These are phyloP conservation scores for Megaceryle maxima DNA, from an alignment of 2,113 vertebrate species.

Conservation along the genomic window DNA sequence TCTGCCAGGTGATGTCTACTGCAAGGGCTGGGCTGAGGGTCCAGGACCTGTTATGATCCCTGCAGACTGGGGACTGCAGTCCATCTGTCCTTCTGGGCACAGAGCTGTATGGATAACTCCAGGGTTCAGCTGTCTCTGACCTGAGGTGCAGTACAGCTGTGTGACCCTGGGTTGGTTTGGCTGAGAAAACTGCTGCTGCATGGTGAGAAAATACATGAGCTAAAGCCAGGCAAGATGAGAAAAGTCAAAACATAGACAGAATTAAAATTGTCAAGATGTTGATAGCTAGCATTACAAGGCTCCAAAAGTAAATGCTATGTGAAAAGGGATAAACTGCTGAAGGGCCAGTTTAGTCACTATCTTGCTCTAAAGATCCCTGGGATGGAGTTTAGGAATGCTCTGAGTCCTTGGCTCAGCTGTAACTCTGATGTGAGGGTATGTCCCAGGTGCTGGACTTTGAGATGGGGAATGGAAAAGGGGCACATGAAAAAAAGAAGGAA, in stretches of 20 bases:
- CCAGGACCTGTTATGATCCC: not conserved
- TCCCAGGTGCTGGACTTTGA: not conserved
- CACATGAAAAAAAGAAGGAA: not conserved
- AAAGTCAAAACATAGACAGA: not conserved
- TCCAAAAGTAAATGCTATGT: not conserved
- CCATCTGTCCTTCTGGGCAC: not conserved
- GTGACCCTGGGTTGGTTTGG: not conserved
- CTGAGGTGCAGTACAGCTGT: fast-evolving
- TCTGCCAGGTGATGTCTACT: not conserved
- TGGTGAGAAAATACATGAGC: not conserved
- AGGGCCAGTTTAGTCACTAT: not conserved
- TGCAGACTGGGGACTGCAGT: not conserved
- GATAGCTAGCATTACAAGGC: not conserved
- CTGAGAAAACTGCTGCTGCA: not conserved
- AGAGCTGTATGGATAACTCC: not conserved
- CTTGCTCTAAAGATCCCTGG: not conserved
- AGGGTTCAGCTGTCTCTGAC: not conserved
- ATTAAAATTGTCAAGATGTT: not conserved
- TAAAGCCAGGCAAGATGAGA: not conserved
- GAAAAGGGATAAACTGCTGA: not conserved
- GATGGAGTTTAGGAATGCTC: not conserved
- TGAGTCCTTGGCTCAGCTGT: not conserved
- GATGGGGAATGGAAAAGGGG: not conserved
- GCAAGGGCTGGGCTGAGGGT: not conserved
- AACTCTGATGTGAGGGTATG: not conserved